Conservation (phyloP, 2,113 vertebrate genomes). For the Gymnorhina tibicen region DNA sequence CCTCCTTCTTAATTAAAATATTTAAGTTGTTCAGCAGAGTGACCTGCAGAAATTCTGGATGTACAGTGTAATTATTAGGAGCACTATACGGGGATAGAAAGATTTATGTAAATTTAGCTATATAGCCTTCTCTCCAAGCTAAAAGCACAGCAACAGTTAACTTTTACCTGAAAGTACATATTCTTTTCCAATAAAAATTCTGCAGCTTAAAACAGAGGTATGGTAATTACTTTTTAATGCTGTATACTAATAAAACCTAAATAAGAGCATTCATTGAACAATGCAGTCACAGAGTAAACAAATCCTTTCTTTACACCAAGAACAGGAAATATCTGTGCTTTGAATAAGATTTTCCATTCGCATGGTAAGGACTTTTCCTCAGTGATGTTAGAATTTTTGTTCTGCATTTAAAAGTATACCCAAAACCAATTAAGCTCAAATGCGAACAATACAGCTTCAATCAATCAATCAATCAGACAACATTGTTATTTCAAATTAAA, state of each 20-base stretch:
- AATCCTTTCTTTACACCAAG: background rate
- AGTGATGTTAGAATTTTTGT: background rate
- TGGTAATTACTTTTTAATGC: background rate
- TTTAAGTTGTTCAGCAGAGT: background rate
- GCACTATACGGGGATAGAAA: background rate
- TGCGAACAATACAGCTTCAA: background rate
- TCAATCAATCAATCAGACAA: background rate
- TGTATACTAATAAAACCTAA: background rate
- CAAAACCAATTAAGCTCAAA: background rate
- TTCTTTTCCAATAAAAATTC: background rate
- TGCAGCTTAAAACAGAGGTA: background rate
- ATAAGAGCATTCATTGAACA: background rate
- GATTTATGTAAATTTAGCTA: background rate
- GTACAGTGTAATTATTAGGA: background rate
- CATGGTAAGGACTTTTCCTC: background rate
- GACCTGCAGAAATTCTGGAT: background rate
- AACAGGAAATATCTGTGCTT: constrained; percentile 26
- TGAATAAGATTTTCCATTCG: constrained; percentile 33
- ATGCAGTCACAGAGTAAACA: background rate
- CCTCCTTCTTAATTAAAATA: background rate
- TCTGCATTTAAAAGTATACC: background rate
- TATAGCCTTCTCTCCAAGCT: background rate
- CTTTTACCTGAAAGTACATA: background rate
- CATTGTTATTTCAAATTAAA: background rate
- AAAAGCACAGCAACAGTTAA: background rate